phyloP scores from a whole-genome alignment of 2,888 invertebrate genomes.

The Caenorhabditis imperialis region DNA sequence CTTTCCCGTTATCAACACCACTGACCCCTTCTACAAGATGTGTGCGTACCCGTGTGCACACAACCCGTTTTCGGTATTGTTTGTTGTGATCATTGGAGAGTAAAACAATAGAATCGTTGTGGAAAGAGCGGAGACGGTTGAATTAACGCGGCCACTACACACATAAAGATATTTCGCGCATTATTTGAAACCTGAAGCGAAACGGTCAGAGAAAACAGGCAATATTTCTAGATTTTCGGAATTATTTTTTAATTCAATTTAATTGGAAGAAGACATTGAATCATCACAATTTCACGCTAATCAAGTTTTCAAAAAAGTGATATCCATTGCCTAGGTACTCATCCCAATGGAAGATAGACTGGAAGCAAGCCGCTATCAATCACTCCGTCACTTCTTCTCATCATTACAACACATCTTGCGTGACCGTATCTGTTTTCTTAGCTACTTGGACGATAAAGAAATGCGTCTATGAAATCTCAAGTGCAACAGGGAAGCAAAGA shows the following conservation, averaged over 20 bases:
- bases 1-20: slow-evolving; percentile 8
- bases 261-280: too few relatives aligned
- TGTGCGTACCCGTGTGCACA: slow-evolving; percentile 22
- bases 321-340: too few relatives aligned
- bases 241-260: too few relatives aligned
- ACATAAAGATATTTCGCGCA: slow-evolving; percentile 24
- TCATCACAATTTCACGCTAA: too few relatives aligned
- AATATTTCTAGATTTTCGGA: too few relatives aligned
- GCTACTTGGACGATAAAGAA: slow-evolving; percentile 1
- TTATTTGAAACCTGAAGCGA: slow-evolving; percentile 50
- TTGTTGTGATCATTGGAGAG: slow-evolving; percentile 36
- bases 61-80: slow-evolving; percentile 43
- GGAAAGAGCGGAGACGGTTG: slow-evolving; percentile 14
- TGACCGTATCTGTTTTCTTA: slow-evolving; percentile 45
- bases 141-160: slow-evolving; percentile 18
- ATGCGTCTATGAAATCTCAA: too few relatives aligned
- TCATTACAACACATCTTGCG: slow-evolving; percentile 24
- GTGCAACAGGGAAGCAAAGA: slow-evolving; percentile 14
- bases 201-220: not conserved
- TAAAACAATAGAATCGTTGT: slow-evolving; percentile 42
- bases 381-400: slow-evolving; percentile 32
- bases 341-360: too few relatives aligned
- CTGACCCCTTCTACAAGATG: slow-evolving; percentile 2
- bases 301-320: too few relatives aligned
- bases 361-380: slow-evolving; percentile 17